Evolutionary conservation across 2,797 vertebrate genomes (phyloP), one percentile per base, ranked within the genome.

Genomic region (Xiphophorus birchmanni): DNA sequence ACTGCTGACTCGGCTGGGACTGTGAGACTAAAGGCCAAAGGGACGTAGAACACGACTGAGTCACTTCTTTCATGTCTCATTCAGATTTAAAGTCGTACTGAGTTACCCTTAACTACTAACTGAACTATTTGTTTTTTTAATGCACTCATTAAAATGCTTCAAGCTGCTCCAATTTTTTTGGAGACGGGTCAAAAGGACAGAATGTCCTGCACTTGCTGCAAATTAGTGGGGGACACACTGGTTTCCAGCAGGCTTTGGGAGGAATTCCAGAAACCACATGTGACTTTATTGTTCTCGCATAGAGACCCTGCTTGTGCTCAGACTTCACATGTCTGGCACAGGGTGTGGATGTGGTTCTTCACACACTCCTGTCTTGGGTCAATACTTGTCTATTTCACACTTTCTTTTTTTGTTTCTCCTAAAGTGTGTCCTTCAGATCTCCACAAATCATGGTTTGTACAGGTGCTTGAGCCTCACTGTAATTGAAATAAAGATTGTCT

Each of bases 11-110:
- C 32, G 45, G 71, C 86, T 52, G 50, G 71, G 40, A 40, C 9
- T 2, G 3, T 48, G 47, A 82, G 87, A 88, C 85, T 91, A 83
- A 89, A 77, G 56, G 92, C 90, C 88, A 88, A 81, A 93, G 88
- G 88, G 74, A 80, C 67, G 0, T 3, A 44, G 75, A 84, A 45
- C 54, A 21, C 4, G 2, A 52, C 2, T 0, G 17, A 10, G 78
- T 92, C 85, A 82, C 71, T 72, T 45, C 74, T 88, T 82, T 84
- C 73, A 78, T 82, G 85, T 91, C 29, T 78, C 44, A 29, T 72
- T 73, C 26, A 63, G n/a, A 80, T 71, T 80, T 83, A 78, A 80
- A 52, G 77, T 77, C 54, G 72, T 80, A 71, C 85, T 82, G 81
- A 86, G 77, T 77, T 58, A 11, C 81, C 29, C 6, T 32, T 2